phyloP scores from a whole-genome alignment of 2,113 vertebrate genomes.

The Mohoua ochrocephala region DNA sequence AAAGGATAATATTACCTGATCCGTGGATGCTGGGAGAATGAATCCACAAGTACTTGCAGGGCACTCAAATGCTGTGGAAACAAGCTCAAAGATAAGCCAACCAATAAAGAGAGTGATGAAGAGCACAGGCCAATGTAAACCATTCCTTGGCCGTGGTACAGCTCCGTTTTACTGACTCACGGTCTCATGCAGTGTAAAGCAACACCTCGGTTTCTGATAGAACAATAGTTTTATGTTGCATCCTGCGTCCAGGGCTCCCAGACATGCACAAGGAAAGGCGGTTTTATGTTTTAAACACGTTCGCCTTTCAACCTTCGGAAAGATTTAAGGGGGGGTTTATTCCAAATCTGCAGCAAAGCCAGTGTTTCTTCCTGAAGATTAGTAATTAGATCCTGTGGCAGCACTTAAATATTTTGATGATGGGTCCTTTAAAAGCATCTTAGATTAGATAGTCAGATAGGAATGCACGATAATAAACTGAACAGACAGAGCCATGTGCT shows the following conservation, averaged over 20 bases:
- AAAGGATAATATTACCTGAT: not conserved
- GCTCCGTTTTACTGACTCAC: not conserved
- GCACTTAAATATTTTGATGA: not conserved
- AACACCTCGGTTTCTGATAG: not conserved
- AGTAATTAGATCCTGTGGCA: conserved; percentile 41
- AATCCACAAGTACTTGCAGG: not conserved
- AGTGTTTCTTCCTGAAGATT: conserved; percentile 16
- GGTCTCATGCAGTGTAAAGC: not conserved
- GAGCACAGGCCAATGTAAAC: not conserved
- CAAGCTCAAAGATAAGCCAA: not conserved
- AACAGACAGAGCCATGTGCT: conserved; percentile 24
- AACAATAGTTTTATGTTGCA: not conserved
- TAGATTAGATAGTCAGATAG: conserved; percentile 36
- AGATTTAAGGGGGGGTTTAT: not conserved
- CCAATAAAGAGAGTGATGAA: not conserved
- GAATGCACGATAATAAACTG: conserved; percentile 18
- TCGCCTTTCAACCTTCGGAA: not conserved
- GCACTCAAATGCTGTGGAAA: not conserved
- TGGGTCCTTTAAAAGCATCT: conserved; percentile 35
- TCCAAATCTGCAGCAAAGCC: not conserved
- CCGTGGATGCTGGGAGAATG: not conserved
- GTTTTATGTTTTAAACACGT: not conserved
- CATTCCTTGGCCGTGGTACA: not conserved
- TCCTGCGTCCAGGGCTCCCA: not conserved
- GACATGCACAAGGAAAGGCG: not conserved